These are phyloP conservation scores for Rhinella marina DNA, from an alignment of 2,797 vertebrate species.

Conservation along the genomic window DNA sequence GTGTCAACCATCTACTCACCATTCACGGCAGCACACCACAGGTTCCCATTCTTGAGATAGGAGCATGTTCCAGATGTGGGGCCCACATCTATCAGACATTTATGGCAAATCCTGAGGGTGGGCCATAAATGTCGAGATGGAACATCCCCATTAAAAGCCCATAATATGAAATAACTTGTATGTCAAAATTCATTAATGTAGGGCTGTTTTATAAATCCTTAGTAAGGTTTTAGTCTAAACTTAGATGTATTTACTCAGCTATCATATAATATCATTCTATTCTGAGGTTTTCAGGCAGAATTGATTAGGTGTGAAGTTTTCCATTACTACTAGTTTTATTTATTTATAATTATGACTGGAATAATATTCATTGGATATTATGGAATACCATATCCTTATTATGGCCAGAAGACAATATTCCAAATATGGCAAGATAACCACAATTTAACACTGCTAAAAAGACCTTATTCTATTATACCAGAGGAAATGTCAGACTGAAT, in stretches of 20 bases:
- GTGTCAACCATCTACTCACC: too few species aligned
- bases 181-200: not conserved
- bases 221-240: not conserved
- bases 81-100: too few species aligned
- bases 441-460: not conserved
- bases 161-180: not conserved
- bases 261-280: not conserved
- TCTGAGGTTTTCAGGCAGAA: not conserved
- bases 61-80: too few species aligned
- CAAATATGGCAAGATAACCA: not conserved
- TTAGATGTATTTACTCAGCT: not conserved
- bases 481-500: not conserved
- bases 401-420: not conserved
- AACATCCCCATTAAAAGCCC: too few species aligned
- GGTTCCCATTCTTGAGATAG: too few species aligned
- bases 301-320: not conserved
- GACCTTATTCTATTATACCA: not conserved
- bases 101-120: too few species aligned
- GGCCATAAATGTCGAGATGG: too few species aligned
- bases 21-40: too few species aligned
- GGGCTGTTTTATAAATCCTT: not conserved
- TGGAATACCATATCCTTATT: too few species aligned
- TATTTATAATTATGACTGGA: not conserved
- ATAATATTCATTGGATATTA: too few species aligned
- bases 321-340: not conserved